Conservation (phyloP, 2,113 vertebrate genomes). For the Cariama cristata region DNA sequence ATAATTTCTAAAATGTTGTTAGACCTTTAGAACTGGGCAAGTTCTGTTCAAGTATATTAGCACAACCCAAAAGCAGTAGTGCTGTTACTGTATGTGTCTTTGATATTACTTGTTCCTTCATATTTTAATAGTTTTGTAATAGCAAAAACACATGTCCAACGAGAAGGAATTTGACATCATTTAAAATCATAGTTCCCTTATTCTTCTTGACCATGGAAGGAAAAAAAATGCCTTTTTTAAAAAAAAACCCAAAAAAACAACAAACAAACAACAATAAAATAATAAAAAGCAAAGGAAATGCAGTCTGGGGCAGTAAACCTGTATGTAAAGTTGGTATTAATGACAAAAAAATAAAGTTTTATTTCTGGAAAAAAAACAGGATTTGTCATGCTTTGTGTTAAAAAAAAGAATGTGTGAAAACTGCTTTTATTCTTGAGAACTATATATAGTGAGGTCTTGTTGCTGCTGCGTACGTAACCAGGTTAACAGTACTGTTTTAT, state of each 20-base stretch:
- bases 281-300: conserved; percentile 1
- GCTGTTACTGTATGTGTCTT: conserved; percentile 72
- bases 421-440: neutral
- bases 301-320: conserved; percentile 51
- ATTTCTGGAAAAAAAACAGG: conserved; percentile 71
- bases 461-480: neutral
- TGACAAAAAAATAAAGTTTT: conserved; percentile 66
- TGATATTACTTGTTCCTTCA: conserved; percentile 67
- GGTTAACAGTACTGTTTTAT: neutral
- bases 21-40: conserved; percentile 35
- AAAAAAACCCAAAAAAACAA: neutral
- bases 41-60: conserved; percentile 60
- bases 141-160: conserved; percentile 22
- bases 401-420: conserved; percentile 22
- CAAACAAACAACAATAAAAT: neutral
- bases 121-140: conserved; percentile 73
- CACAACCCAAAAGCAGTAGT: conserved; percentile 68
- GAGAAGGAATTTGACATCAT: neutral
- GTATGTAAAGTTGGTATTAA: conserved; percentile 70
- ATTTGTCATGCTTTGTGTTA: conserved; percentile 68
- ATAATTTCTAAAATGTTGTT: conserved; percentile 66
- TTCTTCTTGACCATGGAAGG: conserved; percentile 46
- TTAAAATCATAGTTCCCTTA: conserved; percentile 6
- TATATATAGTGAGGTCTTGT: neutral
- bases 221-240: neutral